A percentile compares a stretch with the other conserved stretches of the same genome.
phyloP scores from a whole-genome alignment of 1,140 invertebrate species.

The Apis dorsata region DNA sequence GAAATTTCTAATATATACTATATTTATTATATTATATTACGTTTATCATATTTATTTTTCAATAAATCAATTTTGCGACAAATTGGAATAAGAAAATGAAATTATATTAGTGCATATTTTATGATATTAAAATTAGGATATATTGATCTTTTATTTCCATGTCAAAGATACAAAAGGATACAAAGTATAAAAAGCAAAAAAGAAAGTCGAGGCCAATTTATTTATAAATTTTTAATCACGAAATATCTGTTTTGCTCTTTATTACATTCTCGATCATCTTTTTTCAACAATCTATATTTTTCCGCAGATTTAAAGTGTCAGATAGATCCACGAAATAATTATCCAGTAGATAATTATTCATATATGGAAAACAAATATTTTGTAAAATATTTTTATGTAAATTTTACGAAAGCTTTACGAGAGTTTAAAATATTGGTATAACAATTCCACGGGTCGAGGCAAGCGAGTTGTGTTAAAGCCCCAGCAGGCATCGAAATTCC shows the following conservation, averaged over 20 bases:
- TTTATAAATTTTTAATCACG: background rate
- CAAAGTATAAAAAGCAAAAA: background rate
- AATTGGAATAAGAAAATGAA: background rate
- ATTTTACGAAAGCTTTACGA: background rate
- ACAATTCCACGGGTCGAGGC: background rate
- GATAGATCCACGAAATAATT: no score
- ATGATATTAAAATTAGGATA: background rate
- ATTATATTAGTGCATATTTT: background rate
- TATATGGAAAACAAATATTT: no score
- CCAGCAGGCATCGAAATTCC: constrained; percentile 10
- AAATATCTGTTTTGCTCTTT: background rate
- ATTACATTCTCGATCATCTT: background rate
- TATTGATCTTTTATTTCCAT: background rate
- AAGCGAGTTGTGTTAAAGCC: constrained; percentile 1
- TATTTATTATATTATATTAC: no score
- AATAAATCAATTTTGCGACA: no score
- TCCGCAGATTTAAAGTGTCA: background rate
- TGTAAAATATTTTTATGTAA: no score
- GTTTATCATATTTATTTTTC: no score
- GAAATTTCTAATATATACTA: background rate
- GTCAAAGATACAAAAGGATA: background rate
- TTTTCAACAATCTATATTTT: background rate
- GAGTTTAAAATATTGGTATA: background rate
- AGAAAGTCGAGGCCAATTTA: background rate
- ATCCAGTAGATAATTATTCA: no score